Evolutionary conservation across 2,113 vertebrate genomes (phyloP), one percentile per base, ranked within the genome.

Genomic region (Equus przewalskii): DNA sequence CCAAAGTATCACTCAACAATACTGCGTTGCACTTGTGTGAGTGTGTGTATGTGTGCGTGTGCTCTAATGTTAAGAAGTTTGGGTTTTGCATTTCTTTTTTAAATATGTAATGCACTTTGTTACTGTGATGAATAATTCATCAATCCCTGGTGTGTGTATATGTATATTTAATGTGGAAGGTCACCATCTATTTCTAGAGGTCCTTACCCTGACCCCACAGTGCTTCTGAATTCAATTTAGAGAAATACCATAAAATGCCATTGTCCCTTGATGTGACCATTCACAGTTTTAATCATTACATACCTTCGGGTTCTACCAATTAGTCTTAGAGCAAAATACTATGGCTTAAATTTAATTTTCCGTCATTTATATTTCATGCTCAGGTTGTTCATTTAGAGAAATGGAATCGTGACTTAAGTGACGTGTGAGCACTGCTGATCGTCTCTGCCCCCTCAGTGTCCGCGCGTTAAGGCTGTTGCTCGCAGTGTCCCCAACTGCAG

Each of bases 41-140:
- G 51, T 83, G 44, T 33, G 49, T 46, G 82, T 13, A 7, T n/a
- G 83, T 10, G 51, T 73, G 49, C 49, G 60, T 64, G 54, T 13
- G 12, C 26, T 46, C 18, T 51, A n/a, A 62, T 21, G 33, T 41
- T 90, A 79, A 46, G 9, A 72, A 84, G 26, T 80, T 54, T 19
- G 5, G 21, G 8, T 13, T 94, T 69, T 89, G 14, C 8, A 26
- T 46, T 73, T 72, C 69, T 78, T 65, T 92, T 96, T 58, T 30
- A 94, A 91, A 81, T 83, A 41, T 30, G n/a, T 76, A 83, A 94
- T 49, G 33, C 3, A 58, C 16, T 85, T 88, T 96, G 84, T 76
- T 75, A 8, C 69, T 54, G 60, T 94, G 93, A 56, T 96, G 65
- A 96, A 96, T 91, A 96, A 96, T 76, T 75, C 84, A 94, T 94